These are phyloP conservation scores for Yponomeuta plumbellus DNA, from an alignment of 2,888 invertebrate species.

Conservation along the genomic window DNA sequence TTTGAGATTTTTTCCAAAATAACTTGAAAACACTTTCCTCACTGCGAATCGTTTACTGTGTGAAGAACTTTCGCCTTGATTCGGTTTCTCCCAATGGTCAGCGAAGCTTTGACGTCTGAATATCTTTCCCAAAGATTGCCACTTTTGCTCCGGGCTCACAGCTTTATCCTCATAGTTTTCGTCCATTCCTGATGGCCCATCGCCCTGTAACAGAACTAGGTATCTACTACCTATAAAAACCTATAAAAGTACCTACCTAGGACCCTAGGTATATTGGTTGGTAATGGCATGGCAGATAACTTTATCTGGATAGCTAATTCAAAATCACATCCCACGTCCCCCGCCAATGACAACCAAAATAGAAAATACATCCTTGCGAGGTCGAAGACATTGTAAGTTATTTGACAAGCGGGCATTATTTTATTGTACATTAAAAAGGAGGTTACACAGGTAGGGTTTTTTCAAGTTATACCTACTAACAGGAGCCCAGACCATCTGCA, in stretches of 20 bases:
- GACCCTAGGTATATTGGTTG: too few species aligned
- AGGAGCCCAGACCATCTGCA: too few species aligned
- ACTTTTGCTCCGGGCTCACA: conserved; percentile 61
- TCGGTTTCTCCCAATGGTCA: conserved; percentile 50
- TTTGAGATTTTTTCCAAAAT: conserved; percentile 55
- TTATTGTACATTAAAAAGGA: too few species aligned
- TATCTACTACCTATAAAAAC: not conserved
- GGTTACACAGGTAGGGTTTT: too few species aligned
- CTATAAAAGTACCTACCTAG: too few species aligned
- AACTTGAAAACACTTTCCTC: conserved; percentile 40
- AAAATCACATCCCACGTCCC: not conserved
- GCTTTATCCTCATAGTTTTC: conserved; percentile 57
- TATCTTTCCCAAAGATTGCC: conserved; percentile 69
- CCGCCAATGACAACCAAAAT: too few species aligned
- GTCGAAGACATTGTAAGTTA: too few species aligned
- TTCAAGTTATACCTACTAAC: too few species aligned
- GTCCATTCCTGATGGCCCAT: conserved; percentile 51
- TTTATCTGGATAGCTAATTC: too few species aligned
- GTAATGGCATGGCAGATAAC: too few species aligned
- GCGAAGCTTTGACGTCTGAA: conserved; percentile 64
- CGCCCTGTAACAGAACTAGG: conserved; percentile 48
- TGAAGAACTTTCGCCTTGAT: conserved; percentile 10
- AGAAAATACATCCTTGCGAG: too few species aligned
- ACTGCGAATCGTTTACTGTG: conserved; percentile 15
- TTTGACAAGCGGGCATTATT: too few species aligned